Conservation (phyloP, 2,113 vertebrate genomes). For the Nyctibius bracteatus region DNA sequence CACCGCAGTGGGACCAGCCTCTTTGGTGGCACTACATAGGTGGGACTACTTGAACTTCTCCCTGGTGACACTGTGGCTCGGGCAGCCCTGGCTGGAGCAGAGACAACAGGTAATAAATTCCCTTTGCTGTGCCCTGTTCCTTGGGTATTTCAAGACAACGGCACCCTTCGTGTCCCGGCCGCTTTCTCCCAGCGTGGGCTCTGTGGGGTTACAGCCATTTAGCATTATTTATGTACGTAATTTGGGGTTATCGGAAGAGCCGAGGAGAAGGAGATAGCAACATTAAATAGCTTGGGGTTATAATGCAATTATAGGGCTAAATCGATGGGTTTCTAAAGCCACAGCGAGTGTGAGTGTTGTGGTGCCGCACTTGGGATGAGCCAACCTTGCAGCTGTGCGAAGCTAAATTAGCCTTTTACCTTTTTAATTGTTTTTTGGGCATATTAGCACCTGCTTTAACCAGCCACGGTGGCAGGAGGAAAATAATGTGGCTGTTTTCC, state of each 20-base stretch:
- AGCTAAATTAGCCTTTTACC: background rate
- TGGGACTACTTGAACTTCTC: background rate
- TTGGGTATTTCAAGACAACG: background rate
- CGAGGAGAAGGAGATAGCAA: background rate
- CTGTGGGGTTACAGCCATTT: background rate
- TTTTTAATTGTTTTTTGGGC: background rate
- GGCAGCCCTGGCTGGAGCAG: background rate
- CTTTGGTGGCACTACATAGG: background rate
- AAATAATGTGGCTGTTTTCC: background rate
- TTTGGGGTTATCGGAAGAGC: background rate
- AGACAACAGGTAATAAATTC: background rate
- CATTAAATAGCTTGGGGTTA: background rate
- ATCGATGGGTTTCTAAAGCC: background rate
- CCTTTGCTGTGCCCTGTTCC: background rate
- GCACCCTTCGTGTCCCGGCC: background rate
- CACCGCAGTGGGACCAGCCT: accelerated
- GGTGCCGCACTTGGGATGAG: accelerated
- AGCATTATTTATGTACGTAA: background rate
- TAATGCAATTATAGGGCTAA: background rate
- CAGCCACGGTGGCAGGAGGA: background rate
- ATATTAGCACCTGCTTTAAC: background rate
- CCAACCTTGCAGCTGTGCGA: background rate
- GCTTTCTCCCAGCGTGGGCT: background rate
- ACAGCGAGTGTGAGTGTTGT: accelerated
- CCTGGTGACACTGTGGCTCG: accelerated